These are phyloP conservation scores for Petrocephalus sullivani DNA, from an alignment of 2,797 vertebrate genomes.

Conservation along the genomic window DNA sequence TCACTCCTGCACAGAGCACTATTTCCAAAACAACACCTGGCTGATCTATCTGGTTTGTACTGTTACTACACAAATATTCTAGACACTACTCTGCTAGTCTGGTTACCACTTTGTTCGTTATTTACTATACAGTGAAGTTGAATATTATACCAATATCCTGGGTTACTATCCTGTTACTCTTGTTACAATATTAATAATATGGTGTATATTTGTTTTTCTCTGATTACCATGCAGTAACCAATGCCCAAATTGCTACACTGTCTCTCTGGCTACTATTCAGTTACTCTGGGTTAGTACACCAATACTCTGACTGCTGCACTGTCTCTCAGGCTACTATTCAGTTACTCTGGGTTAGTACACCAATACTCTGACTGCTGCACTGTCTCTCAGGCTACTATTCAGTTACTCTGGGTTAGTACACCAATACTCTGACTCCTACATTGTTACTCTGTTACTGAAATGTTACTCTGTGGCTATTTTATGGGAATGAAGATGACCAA, in stretches of 20 bases:
- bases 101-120: background rate
- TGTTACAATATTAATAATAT: background rate
- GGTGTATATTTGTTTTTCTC: background rate
- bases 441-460: background rate
- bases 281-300: too few species aligned
- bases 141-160: background rate
- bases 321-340: too few species aligned
- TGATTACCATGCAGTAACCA: background rate
- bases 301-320: too few species aligned
- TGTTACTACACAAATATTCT: background rate
- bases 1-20: background rate
- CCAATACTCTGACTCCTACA: too few species aligned
- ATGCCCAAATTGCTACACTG: background rate
- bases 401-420: too few species aligned
- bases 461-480: background rate
- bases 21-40: conserved; percentile 15
- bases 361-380: too few species aligned
- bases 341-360: too few species aligned
- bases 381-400: too few species aligned
- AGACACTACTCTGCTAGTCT: background rate
- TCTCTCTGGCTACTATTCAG: too few species aligned
- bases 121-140: background rate
- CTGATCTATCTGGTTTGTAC: conserved; percentile 6
- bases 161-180: background rate
- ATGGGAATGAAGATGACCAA: background rate